Evolutionary conservation across 2,888 invertebrate species (phyloP).

Genomic region (Quadriops clusia): DNA sequence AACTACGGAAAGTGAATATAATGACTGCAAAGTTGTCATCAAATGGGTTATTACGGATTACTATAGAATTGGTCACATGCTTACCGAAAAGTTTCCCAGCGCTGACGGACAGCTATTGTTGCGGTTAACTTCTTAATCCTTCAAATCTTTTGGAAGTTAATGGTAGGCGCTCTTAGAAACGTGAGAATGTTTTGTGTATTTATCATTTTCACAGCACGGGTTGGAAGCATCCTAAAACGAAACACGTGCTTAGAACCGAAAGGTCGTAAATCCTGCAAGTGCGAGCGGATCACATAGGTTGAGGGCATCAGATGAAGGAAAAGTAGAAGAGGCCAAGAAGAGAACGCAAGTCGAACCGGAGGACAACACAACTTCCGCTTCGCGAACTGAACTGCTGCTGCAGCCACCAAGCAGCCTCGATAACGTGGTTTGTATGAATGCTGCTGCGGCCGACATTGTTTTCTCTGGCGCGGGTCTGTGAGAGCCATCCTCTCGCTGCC

Average conservation of each 20-base stretch:
- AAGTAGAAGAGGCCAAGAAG: background rate
- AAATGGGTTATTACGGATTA: too few relatives aligned
- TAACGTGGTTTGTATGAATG: constrained; percentile 25
- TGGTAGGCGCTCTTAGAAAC: constrained; percentile 15
- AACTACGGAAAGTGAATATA: too few relatives aligned
- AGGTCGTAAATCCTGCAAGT: constrained; percentile 13
- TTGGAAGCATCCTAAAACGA: constrained; percentile 21
- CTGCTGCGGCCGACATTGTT: constrained; percentile 31
- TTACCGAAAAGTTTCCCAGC: too few relatives aligned
- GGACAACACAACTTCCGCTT: constrained; percentile 12
- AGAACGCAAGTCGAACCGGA: background rate
- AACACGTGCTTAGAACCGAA: constrained; percentile 21
- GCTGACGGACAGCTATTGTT: too few relatives aligned
- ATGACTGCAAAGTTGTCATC: too few relatives aligned
- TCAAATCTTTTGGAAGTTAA: constrained; percentile 16
- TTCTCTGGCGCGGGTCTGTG: constrained; percentile 28
- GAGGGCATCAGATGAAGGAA: background rate
- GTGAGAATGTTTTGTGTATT: constrained; percentile 25
- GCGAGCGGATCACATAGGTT: background rate
- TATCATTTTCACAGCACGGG: constrained; percentile 18
- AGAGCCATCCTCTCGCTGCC: constrained; percentile 22
- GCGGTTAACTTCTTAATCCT: constrained; percentile 18
- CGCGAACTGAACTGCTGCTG: constrained; percentile 28
- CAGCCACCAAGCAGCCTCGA: too few relatives aligned
- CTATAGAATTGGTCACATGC: too few relatives aligned